Evolutionary conservation across 2,113 vertebrate genomes (phyloP), one percentile per base, ranked within the genome.

Genomic region (Mohoua ochrocephala): DNA sequence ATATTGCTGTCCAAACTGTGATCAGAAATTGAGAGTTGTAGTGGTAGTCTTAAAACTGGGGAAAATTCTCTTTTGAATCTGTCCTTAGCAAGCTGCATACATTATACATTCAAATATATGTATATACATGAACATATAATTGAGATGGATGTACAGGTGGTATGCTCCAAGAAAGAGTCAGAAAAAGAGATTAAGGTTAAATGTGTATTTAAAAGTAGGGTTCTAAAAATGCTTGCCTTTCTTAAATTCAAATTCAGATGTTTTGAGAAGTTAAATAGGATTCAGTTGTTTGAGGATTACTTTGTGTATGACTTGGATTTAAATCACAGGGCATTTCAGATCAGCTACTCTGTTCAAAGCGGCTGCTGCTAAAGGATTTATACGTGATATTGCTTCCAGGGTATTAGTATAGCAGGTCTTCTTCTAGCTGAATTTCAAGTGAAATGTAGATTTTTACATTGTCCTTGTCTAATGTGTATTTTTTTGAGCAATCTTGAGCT

Each of bases 261-360:
- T 95, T 97, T 96, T 94, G 68, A 89, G 84, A 92, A 95, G 78
- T 95, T 93, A 96, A 97, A 97, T 79, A 92, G 45, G 80, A 95
- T 95, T 95, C 91, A 57, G 54, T 94, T 93, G 69, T 96, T 96
- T 95, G 90, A 97, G 92, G 93, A 97, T 96, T 97, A 94, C 64
- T 93, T 96, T 96, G 80, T 90, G 49, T 97, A 94, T 15, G n/a
- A 64, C 81, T 95, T 96, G 94, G 95, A 91, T 96, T 97, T 95
- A 95, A 97, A 96, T 97, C 71, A 88, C 88, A 84, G 71, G 57
- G 53, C 57, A 73, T 95, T 96, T 96, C 78, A 96, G 74, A 95
- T 87, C 91, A 93, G 87, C 88, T 76, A 44, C 85, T 94, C 53
- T 71, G 67, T 87, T 95, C 95, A 95, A 97, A 94, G 75, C 1